Evolutionary conservation across 2,888 invertebrate species (phyloP), one percentile per base, ranked within the genome.

Genomic region (Platypus cylindrus): DNA sequence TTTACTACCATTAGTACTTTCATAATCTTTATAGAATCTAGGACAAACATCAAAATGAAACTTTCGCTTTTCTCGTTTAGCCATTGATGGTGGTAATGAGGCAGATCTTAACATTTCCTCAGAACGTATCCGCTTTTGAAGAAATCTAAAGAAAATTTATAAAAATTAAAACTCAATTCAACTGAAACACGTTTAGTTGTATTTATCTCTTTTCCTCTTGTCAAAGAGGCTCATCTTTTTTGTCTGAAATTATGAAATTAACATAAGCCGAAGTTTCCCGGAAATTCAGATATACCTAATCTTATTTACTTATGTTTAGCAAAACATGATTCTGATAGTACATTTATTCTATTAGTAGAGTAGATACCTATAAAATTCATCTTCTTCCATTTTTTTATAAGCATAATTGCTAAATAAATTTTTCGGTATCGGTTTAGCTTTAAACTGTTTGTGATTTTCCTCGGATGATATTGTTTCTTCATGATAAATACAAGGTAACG

Each of bases 291-390:
- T n/a, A n/a, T n/a, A n/a, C n/a, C n/a, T n/a, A n/a, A n/a, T n/a
- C n/a, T n/a, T n/a, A n/a, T n/a, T n/a, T n/a, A n/a, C n/a, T n/a
- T n/a, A n/a, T n/a, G n/a, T n/a, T n/a, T n/a, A n/a, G n/a, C n/a
- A n/a, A n/a, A n/a, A n/a, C n/a, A n/a, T n/a, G n/a, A n/a, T n/a
- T n/a, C n/a, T n/a, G n/a, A n/a, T n/a, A n/a, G n/a, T n/a, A n/a
- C n/a, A n/a, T n/a, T n/a, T n/a, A n/a, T n/a, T n/a, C n/a, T n/a
- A n/a, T n/a, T n/a, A n/a, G n/a, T n/a, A n/a, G n/a, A n/a, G n/a
- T n/a, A n/a, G n/a, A n/a, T 50, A 78, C 77, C 77, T 68, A 55
- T 75, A 78, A 59, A 73, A 80, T 44, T 78, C 76, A 47, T 79
- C 75, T 51, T 80, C 78, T 44, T 75, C 69, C 67, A 75, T 74